A percentile compares a stretch with the other conserved stretches of the same genome.
phyloP scores from a whole-genome alignment of 2,113 vertebrate genomes.

The Struthio camelus region DNA sequence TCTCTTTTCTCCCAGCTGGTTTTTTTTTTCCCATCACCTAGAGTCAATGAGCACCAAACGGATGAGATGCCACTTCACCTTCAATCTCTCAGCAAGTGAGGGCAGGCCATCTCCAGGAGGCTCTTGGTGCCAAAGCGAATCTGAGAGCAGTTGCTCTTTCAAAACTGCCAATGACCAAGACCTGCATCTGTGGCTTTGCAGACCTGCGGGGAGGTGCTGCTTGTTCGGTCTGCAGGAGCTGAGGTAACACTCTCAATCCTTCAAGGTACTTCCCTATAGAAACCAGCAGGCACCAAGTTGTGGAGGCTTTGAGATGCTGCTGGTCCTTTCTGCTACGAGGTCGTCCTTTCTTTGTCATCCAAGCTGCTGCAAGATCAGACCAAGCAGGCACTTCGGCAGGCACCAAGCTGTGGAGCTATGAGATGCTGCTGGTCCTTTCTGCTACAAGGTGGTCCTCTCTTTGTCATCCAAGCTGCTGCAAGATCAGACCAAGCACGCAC shows the following conservation, averaged over 20 bases:
- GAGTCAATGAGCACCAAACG: background rate
- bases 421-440: background rate
- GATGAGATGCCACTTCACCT: background rate
- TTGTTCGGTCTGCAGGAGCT: background rate
- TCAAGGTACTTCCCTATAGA: background rate
- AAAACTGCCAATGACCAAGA: background rate
- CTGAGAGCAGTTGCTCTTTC: background rate
- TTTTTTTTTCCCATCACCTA: background rate
- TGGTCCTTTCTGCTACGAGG: background rate
- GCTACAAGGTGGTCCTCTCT: background rate
- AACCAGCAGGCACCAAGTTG: background rate
- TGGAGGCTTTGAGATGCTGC: too few species aligned
- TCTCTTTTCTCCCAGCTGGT: background rate
- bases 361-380: background rate
- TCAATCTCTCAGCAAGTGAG: accelerated
- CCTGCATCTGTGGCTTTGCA: background rate
- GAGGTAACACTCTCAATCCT: background rate
- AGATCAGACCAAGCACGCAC: background rate
- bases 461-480: background rate
- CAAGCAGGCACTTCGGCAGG: background rate
- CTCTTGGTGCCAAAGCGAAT: background rate
- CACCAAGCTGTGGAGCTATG: too few species aligned
- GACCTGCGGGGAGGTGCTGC: background rate
- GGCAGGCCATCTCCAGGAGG: background rate
- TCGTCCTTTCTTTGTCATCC: background rate